Evolutionary conservation across 2,888 invertebrate species (phyloP), one percentile per base, ranked within the genome.

Genomic region (Cecidostiba fungosa): DNA sequence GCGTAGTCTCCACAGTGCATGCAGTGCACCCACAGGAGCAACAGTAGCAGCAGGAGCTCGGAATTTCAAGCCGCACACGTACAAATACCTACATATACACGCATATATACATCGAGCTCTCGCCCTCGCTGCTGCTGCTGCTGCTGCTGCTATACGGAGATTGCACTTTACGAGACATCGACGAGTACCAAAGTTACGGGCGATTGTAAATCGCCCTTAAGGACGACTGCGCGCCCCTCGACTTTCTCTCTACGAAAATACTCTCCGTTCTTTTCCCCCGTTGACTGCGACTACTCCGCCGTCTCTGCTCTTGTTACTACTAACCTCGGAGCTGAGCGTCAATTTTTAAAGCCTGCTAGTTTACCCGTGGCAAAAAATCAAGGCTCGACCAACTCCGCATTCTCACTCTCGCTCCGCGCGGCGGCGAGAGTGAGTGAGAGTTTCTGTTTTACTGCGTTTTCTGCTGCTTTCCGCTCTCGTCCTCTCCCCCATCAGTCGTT

Each of bases 131-230:
- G n/a, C n/a, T n/a, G n/a, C n/a, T n/a, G n/a, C n/a, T n/a, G n/a
- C n/a, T n/a, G n/a, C n/a, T n/a, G 72, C 26, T 19, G 66, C 10
- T 26, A n/a, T 23, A n/a, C 70, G 76, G 82, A 82, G 82, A 87
- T 87, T 84, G 85, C 80, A 85, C 80, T 87, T 87, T 87, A 87
- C 85, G 86, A 87, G 85, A 87, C 86, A 87, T 87, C 86, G 86
- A 85, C 84, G 85, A 80, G 86, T 54, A 77, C 32, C 54, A 73
- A 80, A 87, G 79, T 87, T 87, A 85, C 86, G 82, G 85, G 72
- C 85, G 84, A 86, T 82, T 86, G 84, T 86, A 86, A 86, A 86
- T 86, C 86, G 86, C 79, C 85, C 85, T 82, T 77, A 80, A 82
- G 85, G 82, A 78, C 82, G 80, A 77, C 69, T 80, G 80, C 70